Evolutionary conservation across 2,113 vertebrate genomes (phyloP).

Genomic region (Eira barbara): DNA sequence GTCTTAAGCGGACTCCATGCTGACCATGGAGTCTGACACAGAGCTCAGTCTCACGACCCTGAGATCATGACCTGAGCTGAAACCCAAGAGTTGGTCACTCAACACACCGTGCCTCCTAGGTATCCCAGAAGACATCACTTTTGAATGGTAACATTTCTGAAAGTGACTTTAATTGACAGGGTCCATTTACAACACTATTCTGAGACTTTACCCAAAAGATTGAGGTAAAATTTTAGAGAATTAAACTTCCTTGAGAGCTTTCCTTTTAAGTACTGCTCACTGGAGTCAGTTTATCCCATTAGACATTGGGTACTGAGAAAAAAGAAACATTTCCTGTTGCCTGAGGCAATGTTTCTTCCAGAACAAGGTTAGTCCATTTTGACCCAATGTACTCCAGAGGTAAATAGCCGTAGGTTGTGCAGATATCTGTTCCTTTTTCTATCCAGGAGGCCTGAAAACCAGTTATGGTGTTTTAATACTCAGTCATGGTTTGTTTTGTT

Average conservation of each 20-base stretch:
- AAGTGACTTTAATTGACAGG: background rate
- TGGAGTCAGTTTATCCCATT: conserved; percentile 45
- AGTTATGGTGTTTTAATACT: background rate
- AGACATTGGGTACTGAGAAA: background rate
- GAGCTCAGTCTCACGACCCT: background rate
- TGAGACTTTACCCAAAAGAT: background rate
- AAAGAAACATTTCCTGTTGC: background rate
- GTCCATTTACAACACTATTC: background rate
- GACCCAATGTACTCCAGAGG: background rate
- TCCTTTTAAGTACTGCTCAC: background rate
- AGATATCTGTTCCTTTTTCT: background rate
- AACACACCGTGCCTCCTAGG: background rate
- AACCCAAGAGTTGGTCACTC: background rate
- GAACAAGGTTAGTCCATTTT: background rate
- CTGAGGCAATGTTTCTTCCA: background rate
- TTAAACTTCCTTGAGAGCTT: background rate
- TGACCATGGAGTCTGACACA: background rate
- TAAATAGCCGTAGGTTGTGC: background rate
- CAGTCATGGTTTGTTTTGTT: too few relatives aligned
- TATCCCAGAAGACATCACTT: background rate
- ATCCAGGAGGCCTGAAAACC: background rate
- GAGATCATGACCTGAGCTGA: background rate
- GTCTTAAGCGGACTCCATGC: background rate
- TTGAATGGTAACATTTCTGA: background rate
- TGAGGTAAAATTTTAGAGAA: background rate